Percentiles rank a stretch among this genome's conserved stretches.
Conservation (phyloP, 2,888 invertebrate genomes). For the Hymenopus coronatus region DNA sequence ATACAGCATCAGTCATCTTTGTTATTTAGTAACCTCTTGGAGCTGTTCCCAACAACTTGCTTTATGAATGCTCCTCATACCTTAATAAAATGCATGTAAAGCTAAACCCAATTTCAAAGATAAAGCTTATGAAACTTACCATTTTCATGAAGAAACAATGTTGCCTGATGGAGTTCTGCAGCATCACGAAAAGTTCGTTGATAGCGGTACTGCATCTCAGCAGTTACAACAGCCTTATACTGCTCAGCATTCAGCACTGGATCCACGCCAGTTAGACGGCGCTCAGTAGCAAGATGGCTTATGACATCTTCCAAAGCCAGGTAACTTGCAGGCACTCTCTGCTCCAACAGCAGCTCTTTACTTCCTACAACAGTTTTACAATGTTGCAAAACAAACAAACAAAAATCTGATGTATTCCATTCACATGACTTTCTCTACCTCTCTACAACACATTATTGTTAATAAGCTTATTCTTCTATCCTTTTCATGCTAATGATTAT, state of each 20-base stretch:
- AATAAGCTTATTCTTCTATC: too few species aligned
- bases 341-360: constrained; percentile 86
- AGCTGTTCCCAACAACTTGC: too few species aligned
- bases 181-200: constrained; percentile 78
- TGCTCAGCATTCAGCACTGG: constrained; percentile 82
- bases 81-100: too few species aligned
- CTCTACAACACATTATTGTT: too few species aligned
- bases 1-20: too few species aligned
- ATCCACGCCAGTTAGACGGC: constrained; percentile 65
- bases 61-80: too few species aligned
- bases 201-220: constrained; percentile 63
- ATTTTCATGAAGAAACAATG: constrained; percentile 96
- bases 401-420: too few species aligned
- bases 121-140: constrained; percentile 52
- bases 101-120: too few species aligned
- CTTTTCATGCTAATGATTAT: too few species aligned
- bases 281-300: constrained; percentile 73
- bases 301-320: constrained; percentile 92
- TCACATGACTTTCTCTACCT: too few species aligned
- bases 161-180: constrained; percentile 91
- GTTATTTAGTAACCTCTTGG: too few species aligned
- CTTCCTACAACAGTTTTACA: constrained; percentile 56
- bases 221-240: constrained; percentile 57
- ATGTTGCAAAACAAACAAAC: too few species aligned
- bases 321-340: constrained; percentile 94